A percentile compares a stretch with the other conserved stretches of the same genome.
phyloP scores from a whole-genome alignment of 2,888 invertebrate genomes.

The Scaptomyza polygonia region DNA sequence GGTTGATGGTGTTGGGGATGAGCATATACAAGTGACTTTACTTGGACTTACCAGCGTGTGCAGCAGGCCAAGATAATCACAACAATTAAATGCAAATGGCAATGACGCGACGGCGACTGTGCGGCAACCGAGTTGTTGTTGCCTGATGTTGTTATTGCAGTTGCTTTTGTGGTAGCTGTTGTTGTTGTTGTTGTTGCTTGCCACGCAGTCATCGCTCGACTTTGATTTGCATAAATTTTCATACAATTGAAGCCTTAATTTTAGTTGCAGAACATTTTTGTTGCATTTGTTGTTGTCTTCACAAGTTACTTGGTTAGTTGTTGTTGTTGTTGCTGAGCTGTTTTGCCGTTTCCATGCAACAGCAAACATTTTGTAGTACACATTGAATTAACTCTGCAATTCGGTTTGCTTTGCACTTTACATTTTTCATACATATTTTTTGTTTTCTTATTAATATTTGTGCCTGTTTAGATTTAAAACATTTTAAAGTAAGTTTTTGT shows the following conservation, averaged over 20 bases:
- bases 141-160: conserved; percentile 25
- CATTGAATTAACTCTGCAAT: conserved; percentile 36
- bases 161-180: conserved; percentile 38
- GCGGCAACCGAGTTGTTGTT: conserved; percentile 53
- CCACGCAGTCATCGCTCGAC: conserved; percentile 71
- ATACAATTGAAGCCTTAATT: conserved; percentile 71
- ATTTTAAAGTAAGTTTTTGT: not conserved
- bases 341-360: conserved; percentile 58
- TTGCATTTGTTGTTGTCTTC: conserved; percentile 41
- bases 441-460: too few relatives aligned
- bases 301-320: conserved; percentile 42
- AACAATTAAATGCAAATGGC: conserved; percentile 83
- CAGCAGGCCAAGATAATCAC: conserved; percentile 83
- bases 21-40: conserved; percentile 45
- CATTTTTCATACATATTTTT: conserved; percentile 33
- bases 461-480: conserved; percentile 1
- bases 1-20: conserved; percentile 3
- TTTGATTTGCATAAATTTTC: conserved; percentile 76
- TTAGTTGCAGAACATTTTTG: conserved; percentile 63
- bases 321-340: conserved; percentile 37
- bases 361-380: conserved; percentile 71
- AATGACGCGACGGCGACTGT: conserved; percentile 70
- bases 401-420: conserved; percentile 11
- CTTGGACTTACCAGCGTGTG: conserved; percentile 78
- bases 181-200: conserved; percentile 53